Base-by-base conservation (phyloP, 2,113 vertebrate genomes). In the Eudyptes chrysolophus region DNA sequence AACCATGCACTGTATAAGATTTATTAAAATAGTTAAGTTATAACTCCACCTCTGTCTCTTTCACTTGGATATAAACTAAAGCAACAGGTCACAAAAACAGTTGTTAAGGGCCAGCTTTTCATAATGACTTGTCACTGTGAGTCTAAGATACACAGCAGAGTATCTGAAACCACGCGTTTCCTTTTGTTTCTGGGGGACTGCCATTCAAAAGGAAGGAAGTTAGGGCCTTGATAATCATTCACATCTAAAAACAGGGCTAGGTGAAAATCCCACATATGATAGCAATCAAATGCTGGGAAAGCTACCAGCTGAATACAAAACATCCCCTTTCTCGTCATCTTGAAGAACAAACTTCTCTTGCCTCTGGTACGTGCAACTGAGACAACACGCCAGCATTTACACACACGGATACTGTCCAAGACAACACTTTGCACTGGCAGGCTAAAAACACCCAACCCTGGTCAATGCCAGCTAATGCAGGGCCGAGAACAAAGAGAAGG, bases 11-110 rank as follows among this genome's bases (percentile, higher is more conserved):
- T 96, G 82, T 90, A 55, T 89, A 90, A 95, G 96, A 96, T 87
- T 97, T 93, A 96, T 96, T 96, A 97, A 97, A 97, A 95, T 90
- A 93, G 96, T 36, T 97, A 96, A 97, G 84, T 97, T 97, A 96
- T 40, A 87, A 84, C 55, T 42, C 46, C 7, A 13, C 44, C 83
- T 78, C 78, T 16, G 54, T 11, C 64, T 85, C n/a, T 16, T 62
- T 68, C n/a, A 15, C 66, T 30, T 15, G 58, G 52, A 17, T 36
- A 32, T 36, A 54, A 82, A 61, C 6, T 7, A 36, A 61, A 83
- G 54, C 12, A 38, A 32, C 3, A 30, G 52, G n/a, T 61, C 57
- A 24, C 18, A 44, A 34, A 48, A 64, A 2, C 34, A 14, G 44
- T 14, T 2, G 13, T 5, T 38, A 58, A n/a, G 36, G 42, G 52